A percentile compares a stretch with the other conserved stretches of the same genome.
Conservation (phyloP, 2,797 vertebrate species). For the Catostomus latipinnis region DNA sequence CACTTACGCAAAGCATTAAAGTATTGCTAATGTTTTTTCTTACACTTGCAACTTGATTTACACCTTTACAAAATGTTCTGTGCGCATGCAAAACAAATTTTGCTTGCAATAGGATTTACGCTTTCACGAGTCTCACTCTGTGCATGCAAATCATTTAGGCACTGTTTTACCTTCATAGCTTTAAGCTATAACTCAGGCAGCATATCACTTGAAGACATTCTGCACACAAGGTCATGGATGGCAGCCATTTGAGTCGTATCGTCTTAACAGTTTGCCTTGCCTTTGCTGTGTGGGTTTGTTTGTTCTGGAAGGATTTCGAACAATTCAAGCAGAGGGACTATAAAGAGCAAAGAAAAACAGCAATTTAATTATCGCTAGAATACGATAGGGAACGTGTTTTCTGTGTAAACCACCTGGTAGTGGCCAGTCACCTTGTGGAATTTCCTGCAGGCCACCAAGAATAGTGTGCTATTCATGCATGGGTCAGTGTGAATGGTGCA, state of each 20-base stretch:
- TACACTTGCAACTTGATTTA: too few species aligned
- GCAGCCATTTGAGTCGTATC: conserved; percentile 9
- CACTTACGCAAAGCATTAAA: too few species aligned
- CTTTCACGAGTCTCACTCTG: too few species aligned
- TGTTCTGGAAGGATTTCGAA: conserved; percentile 1
- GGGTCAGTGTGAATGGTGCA: conserved; percentile 49
- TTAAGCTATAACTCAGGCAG: background rate
- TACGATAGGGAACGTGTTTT: conserved; percentile 62
- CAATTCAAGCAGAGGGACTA: conserved; percentile 55
- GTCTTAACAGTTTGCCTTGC: background rate
- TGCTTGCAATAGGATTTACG: too few species aligned
- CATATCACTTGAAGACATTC: background rate
- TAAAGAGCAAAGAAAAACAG: conserved; percentile 53
- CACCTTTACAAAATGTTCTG: too few species aligned
- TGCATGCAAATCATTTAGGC: too few species aligned
- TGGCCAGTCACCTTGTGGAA: conserved; percentile 56
- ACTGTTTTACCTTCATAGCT: too few species aligned
- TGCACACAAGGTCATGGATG: conserved; percentile 21
- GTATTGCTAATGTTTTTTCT: too few species aligned
- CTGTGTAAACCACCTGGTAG: conserved; percentile 54
- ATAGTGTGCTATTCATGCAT: conserved; percentile 63
- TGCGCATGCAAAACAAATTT: too few species aligned
- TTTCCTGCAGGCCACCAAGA: conserved; percentile 68
- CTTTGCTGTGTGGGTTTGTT: conserved; percentile 9
- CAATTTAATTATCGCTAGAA: conserved; percentile 49